Evolutionary conservation across 1,140 invertebrate species (phyloP), one percentile per base, ranked within the genome.

Genomic region (Lycorma delicatula): DNA sequence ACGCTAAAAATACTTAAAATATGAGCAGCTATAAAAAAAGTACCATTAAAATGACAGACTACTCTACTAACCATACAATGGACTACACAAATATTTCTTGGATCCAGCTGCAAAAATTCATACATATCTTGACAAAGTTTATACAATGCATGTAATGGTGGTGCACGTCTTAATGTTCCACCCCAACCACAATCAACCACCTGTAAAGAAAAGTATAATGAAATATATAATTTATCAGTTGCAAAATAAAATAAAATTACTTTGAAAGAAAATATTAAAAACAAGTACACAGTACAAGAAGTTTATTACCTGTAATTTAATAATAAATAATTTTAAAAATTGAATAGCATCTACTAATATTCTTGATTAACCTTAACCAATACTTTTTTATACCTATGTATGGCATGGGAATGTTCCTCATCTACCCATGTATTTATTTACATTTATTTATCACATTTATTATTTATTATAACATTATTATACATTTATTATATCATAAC

Each of bases 81-180:
- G 29, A 96, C 78, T 11, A 95, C 86, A 60, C 87, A 85, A 13
- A 92, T 80, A 67, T 89, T 87, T 63, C 85, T 83, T 2, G 85
- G 82, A 71, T 92, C 89, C 34, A 84, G 83, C 44, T 82, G 81
- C 12, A 96, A 73, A 72, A 89, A 94, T 57, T 86, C 81, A 71
- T 91, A 88, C 75, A 97, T 91, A 70, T 91, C 88, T 66, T 89
- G 83, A 66, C 90, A 86, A 18, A 94, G 75, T 28, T 79, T 84
- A 74, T 91, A 93, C 16, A 93, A 75, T 0, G 84, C 83, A 47
- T 86, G 80, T 6, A 93, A 71, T 18, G 90, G 75, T 0, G 91
- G 91, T 1, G 91, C 85, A 78, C 82, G 64, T 72, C 75, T 65
- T 70, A 80, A 59, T 73, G 82, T 25, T 82, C 85, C 72, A 75